Evolutionary conservation across 2,113 vertebrate genomes (phyloP).

Genomic region (Terrapene triunguis): DNA sequence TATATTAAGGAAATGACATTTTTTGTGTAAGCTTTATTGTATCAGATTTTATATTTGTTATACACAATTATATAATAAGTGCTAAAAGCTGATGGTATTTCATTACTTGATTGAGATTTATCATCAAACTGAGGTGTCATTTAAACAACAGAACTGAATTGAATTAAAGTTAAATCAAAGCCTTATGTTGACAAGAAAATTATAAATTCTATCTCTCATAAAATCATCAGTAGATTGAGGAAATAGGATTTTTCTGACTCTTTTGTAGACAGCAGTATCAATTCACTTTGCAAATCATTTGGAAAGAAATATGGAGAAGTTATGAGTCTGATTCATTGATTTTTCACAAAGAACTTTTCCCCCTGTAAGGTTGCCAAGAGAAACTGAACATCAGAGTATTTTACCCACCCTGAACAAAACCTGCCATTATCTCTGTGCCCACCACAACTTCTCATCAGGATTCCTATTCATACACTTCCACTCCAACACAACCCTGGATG

Average conservation of each 20-base stretch:
- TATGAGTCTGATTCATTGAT: background rate
- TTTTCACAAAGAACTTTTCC: background rate
- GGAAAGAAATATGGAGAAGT: background rate
- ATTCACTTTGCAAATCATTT: background rate
- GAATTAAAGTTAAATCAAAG: constrained; percentile 10
- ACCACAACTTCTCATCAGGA: background rate
- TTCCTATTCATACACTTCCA: background rate
- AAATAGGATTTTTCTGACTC: constrained; percentile 11
- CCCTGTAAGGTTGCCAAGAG: background rate
- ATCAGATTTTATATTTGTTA: background rate
- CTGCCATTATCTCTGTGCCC: background rate
- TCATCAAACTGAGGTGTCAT: constrained; percentile 13
- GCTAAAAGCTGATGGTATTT: background rate
- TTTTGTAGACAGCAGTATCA: background rate
- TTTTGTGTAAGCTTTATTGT: background rate
- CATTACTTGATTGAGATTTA: constrained; percentile 30
- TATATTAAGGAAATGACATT: background rate
- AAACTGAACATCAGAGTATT: background rate
- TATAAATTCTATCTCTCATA: background rate
- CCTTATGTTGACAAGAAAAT: constrained; percentile 46
- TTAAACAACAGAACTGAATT: constrained; percentile 32
- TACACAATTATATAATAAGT: background rate
- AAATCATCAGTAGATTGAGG: background rate
- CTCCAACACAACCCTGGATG: background rate
- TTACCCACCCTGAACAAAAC: background rate